A percentile compares a stretch with the other conserved stretches of the same genome.
These are phyloP conservation scores for Microctenopoma lineatum DNA, from an alignment of 2,797 vertebrate genomes.

Conservation along the genomic window DNA sequence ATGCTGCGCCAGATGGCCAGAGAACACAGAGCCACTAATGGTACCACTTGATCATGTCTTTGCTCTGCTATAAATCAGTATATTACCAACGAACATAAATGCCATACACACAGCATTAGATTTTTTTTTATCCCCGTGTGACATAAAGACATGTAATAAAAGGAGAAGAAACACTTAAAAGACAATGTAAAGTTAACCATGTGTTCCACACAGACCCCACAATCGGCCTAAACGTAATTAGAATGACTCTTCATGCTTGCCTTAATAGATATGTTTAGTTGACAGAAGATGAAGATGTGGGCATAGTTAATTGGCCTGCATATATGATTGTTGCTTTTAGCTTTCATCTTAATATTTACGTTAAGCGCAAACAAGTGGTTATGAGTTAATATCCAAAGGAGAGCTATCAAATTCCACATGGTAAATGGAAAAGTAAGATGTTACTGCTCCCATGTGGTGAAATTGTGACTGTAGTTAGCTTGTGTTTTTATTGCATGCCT, in stretches of 20 bases:
- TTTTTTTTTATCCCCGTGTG: constrained; percentile 52
- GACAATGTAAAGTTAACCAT: constrained; percentile 35
- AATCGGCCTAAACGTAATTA: constrained; percentile 35
- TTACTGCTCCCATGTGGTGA: constrained; percentile 73
- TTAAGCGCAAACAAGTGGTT: constrained; percentile 30
- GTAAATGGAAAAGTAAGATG: constrained; percentile 26
- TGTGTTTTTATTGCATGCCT: background rate
- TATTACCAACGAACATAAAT: constrained; percentile 64
- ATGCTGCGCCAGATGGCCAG: constrained; percentile 69
- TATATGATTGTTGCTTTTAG: constrained; percentile 4
- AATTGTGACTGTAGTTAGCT: constrained; percentile 2
- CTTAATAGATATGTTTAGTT: constrained; percentile 37
- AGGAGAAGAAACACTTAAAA: constrained; percentile 55
- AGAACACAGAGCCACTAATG: constrained; percentile 64
- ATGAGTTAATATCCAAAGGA: constrained; percentile 16
- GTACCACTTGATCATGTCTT: constrained; percentile 72
- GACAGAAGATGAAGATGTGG: constrained; percentile 22
- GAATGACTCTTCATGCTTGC: constrained; percentile 26
- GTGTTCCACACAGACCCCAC: constrained; percentile 34
- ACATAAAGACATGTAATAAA: constrained; percentile 50
- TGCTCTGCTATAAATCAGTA: constrained; percentile 61
- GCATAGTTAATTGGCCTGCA: constrained; percentile 18
- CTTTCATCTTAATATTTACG: constrained; percentile 21
- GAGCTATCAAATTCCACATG: constrained; percentile 9
- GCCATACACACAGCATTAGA: constrained; percentile 42